Base-by-base conservation (phyloP, 2,888 invertebrate species). In the Cotesia congregata region DNA sequence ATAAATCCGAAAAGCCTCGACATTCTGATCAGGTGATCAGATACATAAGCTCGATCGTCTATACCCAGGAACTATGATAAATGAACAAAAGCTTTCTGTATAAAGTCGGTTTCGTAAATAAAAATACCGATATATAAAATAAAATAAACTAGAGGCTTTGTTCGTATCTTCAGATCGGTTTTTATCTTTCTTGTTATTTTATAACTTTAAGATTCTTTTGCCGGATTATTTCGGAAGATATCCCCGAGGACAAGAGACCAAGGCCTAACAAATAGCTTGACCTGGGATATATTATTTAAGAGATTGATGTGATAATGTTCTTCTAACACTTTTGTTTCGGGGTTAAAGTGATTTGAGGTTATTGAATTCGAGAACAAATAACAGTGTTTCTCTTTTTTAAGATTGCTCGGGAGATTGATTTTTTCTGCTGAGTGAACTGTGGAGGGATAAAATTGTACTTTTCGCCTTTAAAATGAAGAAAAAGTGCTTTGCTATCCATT, bases 1-100 rank as follows among this genome's bases (percentile, higher is more conserved):
- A 12, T 50, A 6, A 50, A 50, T 50, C 50, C 50, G 12, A 3
- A 50, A 50, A 50, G 50, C 50, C 50, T 50, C 12, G 50, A 50
- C 50, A 50, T 50, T 50, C 50, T 50, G 50, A 50, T 50, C 50
- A 50, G 12, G 50, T 50, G 50, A 50, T 50, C 50, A 50, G 50
- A 50, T 50, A 50, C 50, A 50, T 50, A 50, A 50, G 50, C 50
- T 50, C 50, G 50, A 50, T 50, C 50, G 50, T 50, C 50, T 50
- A 50, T 50, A 50, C 50, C 7, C 50, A 12, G 9, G 9, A 50
- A 50, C 50, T 7, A 50, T 50, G 50, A 50, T 50, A 50, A 50
- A 50, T 50, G 50, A 50, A 50, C 50, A 50, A 50, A 50, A 50
- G 50, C 50, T 50, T 50, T 50, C 9, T 12, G 9, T 50, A 50